A percentile compares a stretch with the other conserved stretches of the same genome.
Evolutionary conservation across 2,113 vertebrate species (phyloP).

Genomic region (Gulo gulo): DNA sequence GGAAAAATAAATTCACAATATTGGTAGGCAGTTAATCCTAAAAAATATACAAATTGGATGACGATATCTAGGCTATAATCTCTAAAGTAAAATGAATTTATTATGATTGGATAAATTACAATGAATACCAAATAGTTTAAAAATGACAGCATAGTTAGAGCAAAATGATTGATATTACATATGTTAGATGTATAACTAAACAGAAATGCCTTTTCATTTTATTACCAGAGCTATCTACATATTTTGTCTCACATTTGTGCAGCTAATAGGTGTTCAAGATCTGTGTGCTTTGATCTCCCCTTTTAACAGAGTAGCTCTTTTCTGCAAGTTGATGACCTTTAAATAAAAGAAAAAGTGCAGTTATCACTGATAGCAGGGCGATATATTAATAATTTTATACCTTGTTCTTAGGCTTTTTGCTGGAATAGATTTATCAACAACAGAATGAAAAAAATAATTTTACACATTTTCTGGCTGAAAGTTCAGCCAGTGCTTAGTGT

Average conservation of each 20-base stretch:
- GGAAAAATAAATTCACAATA: not conserved
- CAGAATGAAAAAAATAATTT: not conserved
- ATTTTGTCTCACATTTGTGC: constrained; percentile 17
- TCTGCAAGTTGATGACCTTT: constrained; percentile 7
- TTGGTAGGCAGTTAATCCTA: not conserved
- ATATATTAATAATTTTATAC: constrained; percentile 26
- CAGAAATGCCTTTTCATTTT: constrained; percentile 45
- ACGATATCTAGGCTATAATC: not conserved
- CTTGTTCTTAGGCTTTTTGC: not conserved
- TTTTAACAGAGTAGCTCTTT: constrained; percentile 43
- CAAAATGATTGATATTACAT: constrained; percentile 29
- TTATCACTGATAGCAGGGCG: not conserved
- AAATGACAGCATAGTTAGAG: constrained; percentile 8
- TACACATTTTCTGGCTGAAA: not conserved
- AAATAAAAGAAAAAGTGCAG: constrained; percentile 16
- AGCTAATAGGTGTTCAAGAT: not conserved
- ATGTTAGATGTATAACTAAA: constrained; percentile 30
- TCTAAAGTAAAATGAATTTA: constrained; percentile 45
- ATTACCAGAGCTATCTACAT: not conserved
- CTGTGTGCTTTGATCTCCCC: not conserved
- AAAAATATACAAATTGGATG: constrained; percentile 22
- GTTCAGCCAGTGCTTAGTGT: not conserved
- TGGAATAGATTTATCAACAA: not conserved
- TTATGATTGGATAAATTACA: constrained; percentile 17
- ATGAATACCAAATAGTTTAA: not conserved